Conservation (phyloP, 2,888 invertebrate species). For the Catocala nupta region DNA sequence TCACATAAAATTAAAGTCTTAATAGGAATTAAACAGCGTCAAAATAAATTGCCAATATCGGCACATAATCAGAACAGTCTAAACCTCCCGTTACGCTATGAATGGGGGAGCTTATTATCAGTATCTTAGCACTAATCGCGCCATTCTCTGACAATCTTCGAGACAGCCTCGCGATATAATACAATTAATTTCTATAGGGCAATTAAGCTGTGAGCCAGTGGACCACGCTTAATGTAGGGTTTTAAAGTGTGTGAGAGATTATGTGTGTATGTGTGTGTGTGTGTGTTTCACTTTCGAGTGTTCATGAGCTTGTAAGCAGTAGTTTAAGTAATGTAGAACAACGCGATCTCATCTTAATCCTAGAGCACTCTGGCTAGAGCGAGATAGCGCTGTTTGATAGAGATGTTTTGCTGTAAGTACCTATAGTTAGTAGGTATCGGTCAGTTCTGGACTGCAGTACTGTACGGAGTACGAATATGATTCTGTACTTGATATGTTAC, state of each 20-base stretch:
- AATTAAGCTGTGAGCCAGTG: slow-evolving; percentile 48
- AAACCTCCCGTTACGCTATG: slow-evolving; percentile 28
- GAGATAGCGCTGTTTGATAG: too few relatives aligned
- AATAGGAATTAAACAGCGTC: not conserved
- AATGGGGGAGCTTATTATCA: slow-evolving; percentile 51
- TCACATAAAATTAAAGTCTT: too few relatives aligned
- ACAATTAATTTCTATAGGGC: slow-evolving; percentile 61
- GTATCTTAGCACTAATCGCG: slow-evolving; percentile 53
- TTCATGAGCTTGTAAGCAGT: too few relatives aligned
- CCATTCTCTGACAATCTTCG: slow-evolving; percentile 61
- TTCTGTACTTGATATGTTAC: too few relatives aligned
- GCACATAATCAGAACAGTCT: slow-evolving; percentile 17
- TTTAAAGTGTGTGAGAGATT: not conserved
- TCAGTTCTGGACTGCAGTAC: too few relatives aligned
- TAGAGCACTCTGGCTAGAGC: too few relatives aligned
- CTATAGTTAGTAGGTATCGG: too few relatives aligned
- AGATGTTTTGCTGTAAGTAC: too few relatives aligned
- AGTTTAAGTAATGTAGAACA: too few relatives aligned
- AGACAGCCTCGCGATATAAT: slow-evolving; percentile 48
- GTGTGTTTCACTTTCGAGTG: too few relatives aligned
- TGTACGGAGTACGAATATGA: too few relatives aligned
- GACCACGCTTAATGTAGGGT: not conserved
- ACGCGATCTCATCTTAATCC: too few relatives aligned
- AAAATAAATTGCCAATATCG: slow-evolving; percentile 18
- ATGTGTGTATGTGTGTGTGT: not conserved